These are phyloP conservation scores for Venustaconcha ellipsiformis DNA, from an alignment of 1,140 invertebrate genomes.

Conservation along the genomic window DNA sequence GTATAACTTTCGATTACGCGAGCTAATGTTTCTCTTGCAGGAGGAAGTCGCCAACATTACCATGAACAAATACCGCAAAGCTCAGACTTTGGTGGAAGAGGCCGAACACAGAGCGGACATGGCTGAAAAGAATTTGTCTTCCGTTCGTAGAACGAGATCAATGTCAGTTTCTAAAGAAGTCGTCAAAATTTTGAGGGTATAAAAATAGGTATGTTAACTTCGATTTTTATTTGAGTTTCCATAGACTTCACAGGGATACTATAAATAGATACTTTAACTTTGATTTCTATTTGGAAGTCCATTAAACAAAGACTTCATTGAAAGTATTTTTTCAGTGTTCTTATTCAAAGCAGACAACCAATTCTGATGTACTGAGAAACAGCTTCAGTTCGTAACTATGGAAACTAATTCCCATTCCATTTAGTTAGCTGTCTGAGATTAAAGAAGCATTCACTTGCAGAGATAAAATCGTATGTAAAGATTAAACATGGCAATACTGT, in stretches of 20 bases:
- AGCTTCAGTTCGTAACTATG: too few relatives aligned
- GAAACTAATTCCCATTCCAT: too few relatives aligned
- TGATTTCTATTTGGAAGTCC: not conserved
- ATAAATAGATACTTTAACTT: not conserved
- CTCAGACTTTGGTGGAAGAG: slow-evolving; percentile 65
- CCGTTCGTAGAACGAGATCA: slow-evolving; percentile 61
- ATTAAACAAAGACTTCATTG: slow-evolving; percentile 1
- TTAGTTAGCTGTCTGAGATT: too few relatives aligned
- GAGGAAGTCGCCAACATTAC: slow-evolving; percentile 68
- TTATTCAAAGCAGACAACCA: too few relatives aligned
- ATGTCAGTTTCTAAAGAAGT: slow-evolving; percentile 66
- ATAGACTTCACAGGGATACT: not conserved
- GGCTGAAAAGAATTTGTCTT: slow-evolving; percentile 64
- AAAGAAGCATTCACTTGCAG: too few relatives aligned
- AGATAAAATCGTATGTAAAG: too few relatives aligned
- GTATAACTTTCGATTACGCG: not conserved
- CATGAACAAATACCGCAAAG: slow-evolving; percentile 70
- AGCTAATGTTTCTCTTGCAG: slow-evolving; percentile 43
- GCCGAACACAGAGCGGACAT: slow-evolving; percentile 66
- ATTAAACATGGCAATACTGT: too few relatives aligned
- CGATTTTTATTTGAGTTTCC: not conserved
- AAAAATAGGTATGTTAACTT: slow-evolving; percentile 33
- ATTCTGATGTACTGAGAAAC: too few relatives aligned
- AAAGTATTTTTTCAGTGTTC: not conserved
- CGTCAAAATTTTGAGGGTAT: slow-evolving; percentile 52